These are phyloP conservation scores for Cinclus cinclus DNA, from an alignment of 2,113 vertebrate species.

Conservation along the genomic window DNA sequence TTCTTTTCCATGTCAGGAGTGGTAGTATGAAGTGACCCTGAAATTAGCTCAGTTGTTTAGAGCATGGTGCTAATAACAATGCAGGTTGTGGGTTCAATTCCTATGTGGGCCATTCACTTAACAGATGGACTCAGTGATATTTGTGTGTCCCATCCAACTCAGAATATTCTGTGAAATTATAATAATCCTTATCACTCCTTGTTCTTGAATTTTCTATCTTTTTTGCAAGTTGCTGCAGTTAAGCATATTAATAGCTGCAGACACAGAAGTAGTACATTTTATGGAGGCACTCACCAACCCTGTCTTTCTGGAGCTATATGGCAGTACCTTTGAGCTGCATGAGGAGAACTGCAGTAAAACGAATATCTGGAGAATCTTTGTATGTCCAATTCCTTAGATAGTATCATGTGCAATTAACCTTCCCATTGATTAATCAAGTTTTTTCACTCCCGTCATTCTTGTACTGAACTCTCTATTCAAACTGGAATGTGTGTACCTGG, in stretches of 20 bases:
- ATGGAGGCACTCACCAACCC: background rate
- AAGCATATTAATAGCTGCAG: background rate
- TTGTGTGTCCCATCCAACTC: background rate
- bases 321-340: background rate
- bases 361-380: background rate
- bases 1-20: background rate
- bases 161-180: background rate
- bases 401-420: background rate
- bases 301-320: background rate
- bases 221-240: background rate
- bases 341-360: background rate
- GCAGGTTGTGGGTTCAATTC: background rate
- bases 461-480: background rate
- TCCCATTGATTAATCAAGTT: background rate
- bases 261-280: background rate
- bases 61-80: background rate
- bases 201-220: background rate
- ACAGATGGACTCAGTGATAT: background rate
- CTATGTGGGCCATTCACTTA: background rate
- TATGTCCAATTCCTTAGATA: background rate
- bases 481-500: background rate
- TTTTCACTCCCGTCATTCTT: background rate
- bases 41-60: background rate
- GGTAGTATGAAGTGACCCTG: background rate
- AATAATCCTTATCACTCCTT: background rate